These are phyloP conservation scores for Helicoverpa assulta DNA, from an alignment of 2,888 invertebrate species.

Conservation along the genomic window DNA sequence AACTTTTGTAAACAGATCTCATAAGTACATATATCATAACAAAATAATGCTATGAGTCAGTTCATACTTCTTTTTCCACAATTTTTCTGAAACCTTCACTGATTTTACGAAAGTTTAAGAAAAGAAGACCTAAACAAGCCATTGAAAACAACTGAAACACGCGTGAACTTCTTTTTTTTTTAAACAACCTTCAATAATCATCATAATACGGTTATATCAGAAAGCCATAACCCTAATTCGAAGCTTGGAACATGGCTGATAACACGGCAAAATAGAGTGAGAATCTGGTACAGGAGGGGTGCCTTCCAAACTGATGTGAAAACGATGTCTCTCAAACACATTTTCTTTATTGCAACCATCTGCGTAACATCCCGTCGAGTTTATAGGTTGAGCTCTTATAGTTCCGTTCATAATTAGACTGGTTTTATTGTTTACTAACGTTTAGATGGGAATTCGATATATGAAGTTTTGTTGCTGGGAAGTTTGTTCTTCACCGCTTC, in stretches of 20 bases:
- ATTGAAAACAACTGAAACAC: not conserved
- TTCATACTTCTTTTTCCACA: too few species aligned
- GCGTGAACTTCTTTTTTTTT: too few species aligned
- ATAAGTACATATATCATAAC: too few species aligned
- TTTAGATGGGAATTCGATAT: constrained; percentile 19
- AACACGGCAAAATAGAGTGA: constrained; percentile 53
- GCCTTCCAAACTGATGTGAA: constrained; percentile 69
- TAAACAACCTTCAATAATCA: too few species aligned
- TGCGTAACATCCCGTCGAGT: constrained; percentile 62
- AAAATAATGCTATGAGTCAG: too few species aligned
- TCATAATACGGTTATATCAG: not conserved
- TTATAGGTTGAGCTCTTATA: constrained; percentile 48
- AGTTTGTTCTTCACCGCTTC: too few species aligned
- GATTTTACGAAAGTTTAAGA: too few species aligned
- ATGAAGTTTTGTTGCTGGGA: not conserved
- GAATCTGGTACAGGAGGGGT: constrained; percentile 30
- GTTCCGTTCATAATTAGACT: constrained; percentile 54
- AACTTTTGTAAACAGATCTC: too few species aligned
- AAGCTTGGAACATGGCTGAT: constrained; percentile 45
- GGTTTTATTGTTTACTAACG: constrained; percentile 40
- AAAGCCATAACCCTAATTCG: constrained; percentile 36
- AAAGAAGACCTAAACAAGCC: too few species aligned
- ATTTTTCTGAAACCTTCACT: too few species aligned
- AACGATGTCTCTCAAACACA: constrained; percentile 75
- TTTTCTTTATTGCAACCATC: constrained; percentile 73